Conservation (phyloP, 2,888 invertebrate genomes). For the Iselma pallidipennis region DNA sequence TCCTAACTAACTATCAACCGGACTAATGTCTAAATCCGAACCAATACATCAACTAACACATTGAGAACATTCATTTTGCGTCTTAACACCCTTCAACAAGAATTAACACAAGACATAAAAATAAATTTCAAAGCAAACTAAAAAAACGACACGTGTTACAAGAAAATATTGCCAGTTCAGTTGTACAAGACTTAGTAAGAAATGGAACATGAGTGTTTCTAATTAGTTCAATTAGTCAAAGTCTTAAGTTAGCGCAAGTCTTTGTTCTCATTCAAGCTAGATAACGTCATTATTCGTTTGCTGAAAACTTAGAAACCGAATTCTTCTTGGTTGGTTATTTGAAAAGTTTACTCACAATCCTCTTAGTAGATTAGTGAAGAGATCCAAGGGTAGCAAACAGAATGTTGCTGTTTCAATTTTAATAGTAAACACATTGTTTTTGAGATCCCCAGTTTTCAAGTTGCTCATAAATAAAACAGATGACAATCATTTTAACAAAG, state of each 20-base stretch:
- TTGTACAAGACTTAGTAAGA: constrained; percentile 1
- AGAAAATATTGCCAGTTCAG: neutral
- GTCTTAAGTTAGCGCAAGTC: neutral
- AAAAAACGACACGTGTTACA: neutral
- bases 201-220: neutral
- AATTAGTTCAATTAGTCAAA: constrained; percentile 1
- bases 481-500: constrained; percentile 54
- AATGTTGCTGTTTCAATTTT: constrained; percentile 21
- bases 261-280: neutral
- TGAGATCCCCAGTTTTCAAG: constrained; percentile 38
- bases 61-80: neutral
- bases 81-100: neutral
- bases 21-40: constrained; percentile 17
- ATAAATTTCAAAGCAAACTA: neutral
- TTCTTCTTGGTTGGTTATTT: neutral
- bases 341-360: neutral
- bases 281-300: neutral
- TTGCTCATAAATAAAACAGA: constrained; percentile 54
- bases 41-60: constrained; percentile 11
- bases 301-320: neutral
- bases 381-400: neutral
- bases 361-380: neutral
- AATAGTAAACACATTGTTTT: constrained; percentile 25
- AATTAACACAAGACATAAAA: neutral
- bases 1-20: constrained; percentile 11